A percentile compares a stretch with the other conserved stretches of the same genome.
phyloP scores from a whole-genome alignment of 2,797 vertebrate genomes.

The Parambassis ranga region DNA sequence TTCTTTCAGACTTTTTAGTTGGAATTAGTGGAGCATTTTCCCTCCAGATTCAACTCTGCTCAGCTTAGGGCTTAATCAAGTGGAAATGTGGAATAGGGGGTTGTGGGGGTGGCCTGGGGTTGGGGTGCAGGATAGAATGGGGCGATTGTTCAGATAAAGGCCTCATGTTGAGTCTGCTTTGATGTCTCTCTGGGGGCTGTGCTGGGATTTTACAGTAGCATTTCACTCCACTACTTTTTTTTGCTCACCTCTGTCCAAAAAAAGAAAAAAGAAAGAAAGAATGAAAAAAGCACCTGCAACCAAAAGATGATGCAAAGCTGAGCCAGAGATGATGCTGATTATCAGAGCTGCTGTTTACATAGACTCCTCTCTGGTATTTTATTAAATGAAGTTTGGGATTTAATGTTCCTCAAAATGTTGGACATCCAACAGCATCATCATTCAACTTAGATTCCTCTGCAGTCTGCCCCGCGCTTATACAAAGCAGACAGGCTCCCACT shows the following conservation, averaged over 20 bases:
- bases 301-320: not conserved
- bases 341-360: not conserved
- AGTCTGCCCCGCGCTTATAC: conserved; percentile 51
- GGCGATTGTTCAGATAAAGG: conserved; percentile 82
- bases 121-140: conserved; percentile 77
- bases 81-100: conserved; percentile 79
- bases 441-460: conserved; percentile 51
- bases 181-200: conserved; percentile 72
- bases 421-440: conserved; percentile 57
- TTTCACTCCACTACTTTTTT: conserved; percentile 45
- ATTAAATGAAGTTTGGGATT: not conserved
- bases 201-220: conserved; percentile 72
- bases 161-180: conserved; percentile 80
- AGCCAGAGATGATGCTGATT: no score
- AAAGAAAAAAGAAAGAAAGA: no score
- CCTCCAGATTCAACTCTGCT: conserved; percentile 76
- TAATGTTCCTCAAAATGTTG: not conserved
- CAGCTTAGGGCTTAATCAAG: conserved; percentile 84
- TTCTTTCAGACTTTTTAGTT: conserved; percentile 50
- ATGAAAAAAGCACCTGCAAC: no score
- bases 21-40: conserved; percentile 79
- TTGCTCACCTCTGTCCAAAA: conserved; percentile 5
- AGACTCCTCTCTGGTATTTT: not conserved
- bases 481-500: conserved; percentile 78
- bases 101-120: conserved; percentile 62